These are phyloP conservation scores for Periophthalmodon schlosseri DNA, from an alignment of 2,113 vertebrate genomes.

Conservation along the genomic window DNA sequence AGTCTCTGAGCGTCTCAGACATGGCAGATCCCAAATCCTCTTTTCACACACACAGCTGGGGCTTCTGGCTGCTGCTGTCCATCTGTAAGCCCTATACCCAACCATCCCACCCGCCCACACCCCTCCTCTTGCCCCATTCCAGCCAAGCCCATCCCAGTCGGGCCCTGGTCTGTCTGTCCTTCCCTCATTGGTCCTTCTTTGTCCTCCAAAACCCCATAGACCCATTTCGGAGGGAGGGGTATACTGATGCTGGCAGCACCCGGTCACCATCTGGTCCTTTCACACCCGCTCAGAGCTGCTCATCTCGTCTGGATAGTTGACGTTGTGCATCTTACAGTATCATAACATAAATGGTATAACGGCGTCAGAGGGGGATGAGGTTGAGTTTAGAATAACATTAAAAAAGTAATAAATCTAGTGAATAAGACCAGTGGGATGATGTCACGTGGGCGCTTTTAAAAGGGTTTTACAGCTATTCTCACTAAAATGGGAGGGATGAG, in stretches of 20 bases:
- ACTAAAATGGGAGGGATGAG: neutral
- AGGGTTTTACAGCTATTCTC: neutral
- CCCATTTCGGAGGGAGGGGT: constrained; percentile 24
- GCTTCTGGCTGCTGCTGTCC: constrained; percentile 37
- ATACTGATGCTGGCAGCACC: constrained; percentile 50
- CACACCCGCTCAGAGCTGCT: constrained; percentile 14
- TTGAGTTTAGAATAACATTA: neutral
- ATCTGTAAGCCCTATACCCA: constrained; percentile 2
- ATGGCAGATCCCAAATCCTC: constrained; percentile 8
- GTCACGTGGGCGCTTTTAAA: neutral
- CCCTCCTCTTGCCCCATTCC: neutral
- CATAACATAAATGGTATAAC: neutral
- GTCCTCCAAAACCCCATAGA: constrained; percentile 42
- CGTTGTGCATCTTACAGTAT: neutral
- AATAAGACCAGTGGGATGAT: neutral
- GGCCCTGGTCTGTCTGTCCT: neutral
- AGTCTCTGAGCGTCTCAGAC: constrained; percentile 1
- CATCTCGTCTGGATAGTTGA: constrained; percentile 8
- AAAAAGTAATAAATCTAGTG: neutral
- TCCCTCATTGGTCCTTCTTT: constrained; percentile 39
- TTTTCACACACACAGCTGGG: constrained; percentile 41
- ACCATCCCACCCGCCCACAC: neutral
- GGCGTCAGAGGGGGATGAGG: neutral
- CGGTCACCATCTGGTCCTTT: constrained; percentile 64
- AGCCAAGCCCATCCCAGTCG: constrained; percentile 2